Conservation (phyloP, 2,113 vertebrate species). For the Irena cyanogastra region DNA sequence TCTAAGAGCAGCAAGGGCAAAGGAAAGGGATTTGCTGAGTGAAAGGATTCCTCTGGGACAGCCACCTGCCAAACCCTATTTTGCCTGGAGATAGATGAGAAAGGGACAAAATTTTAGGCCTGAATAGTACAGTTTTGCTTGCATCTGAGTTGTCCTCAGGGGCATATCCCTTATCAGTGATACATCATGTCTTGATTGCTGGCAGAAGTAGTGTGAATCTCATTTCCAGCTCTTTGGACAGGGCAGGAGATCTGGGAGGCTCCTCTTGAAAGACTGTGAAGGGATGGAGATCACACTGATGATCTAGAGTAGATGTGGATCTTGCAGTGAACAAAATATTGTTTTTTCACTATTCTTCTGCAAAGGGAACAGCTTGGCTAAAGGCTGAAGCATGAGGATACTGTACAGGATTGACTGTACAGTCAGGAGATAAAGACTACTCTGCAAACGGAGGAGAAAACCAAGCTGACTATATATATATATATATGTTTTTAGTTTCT, state of each 20-base stretch:
- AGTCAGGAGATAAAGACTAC: neutral
- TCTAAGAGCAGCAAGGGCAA: neutral
- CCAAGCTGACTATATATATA: neutral
- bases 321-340: neutral
- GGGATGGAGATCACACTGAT: neutral
- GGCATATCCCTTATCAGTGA: neutral
- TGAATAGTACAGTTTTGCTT: neutral
- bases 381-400: neutral
- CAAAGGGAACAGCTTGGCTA: neutral
- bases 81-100: neutral
- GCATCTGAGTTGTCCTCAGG: neutral
- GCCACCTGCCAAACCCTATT: neutral
- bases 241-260: neutral
- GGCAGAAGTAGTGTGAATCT: fast-evolving
- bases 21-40: neutral
- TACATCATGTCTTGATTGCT: neutral
- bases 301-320: neutral
- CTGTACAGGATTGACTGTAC: neutral
- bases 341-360: neutral
- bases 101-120: neutral
- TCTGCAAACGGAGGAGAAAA: neutral
- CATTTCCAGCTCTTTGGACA: neutral
- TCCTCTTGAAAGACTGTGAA: neutral
- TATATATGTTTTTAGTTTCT: neutral
- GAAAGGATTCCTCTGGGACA: neutral